Evolutionary conservation across 2,888 invertebrate genomes (phyloP), one percentile per base, ranked within the genome.

Genomic region (Conomelus anceps): DNA sequence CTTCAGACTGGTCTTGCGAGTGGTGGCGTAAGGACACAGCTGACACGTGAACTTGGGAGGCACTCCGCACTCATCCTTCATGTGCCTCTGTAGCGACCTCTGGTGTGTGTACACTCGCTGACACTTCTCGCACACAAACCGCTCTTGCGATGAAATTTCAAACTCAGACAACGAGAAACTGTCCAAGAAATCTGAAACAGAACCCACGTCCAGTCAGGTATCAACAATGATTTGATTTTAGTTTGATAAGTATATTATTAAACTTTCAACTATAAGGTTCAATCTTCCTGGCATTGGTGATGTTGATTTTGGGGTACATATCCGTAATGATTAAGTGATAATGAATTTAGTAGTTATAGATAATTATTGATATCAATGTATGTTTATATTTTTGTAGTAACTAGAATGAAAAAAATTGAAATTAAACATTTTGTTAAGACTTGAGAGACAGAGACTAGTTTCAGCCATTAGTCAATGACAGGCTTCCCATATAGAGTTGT

Each of bases 41-140:
- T 63, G n/a, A n/a, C n/a, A 63, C 13, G 34, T n/a, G 63, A 63
- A 63, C 63, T 63, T 63, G 63, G 63, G 34, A 1, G n/a, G 63
- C 1, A 63, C 63, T 1, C 63, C 63, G 63, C 63, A 63, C 63
- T 63, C 63, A n/a, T 63, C 63, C 34, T 23, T 23, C 34, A 87
- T 91, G 90, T 93, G 93, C 17, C 93, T 92, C 34, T 92, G 92
- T 88, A 93, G 91, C 87, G 92, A 93, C 22, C 92, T 92, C 89
- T 91, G 91, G 89, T 92, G 91, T 91, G 91, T 92, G 91, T 92
- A 93, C 88, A 91, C 90, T 89, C 92, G 92, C 22, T 91, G 91
- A 89, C 92, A 93, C 85, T 86, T 34, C 23, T 29, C 86, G 85
- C 89, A 89, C 7, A 34, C 86, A 41, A 23, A 89, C 23, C n/a